Percentiles rank a stretch among this genome's conserved stretches.
Evolutionary conservation across 2,113 vertebrate genomes (phyloP).

Genomic region (Zingel zingel): DNA sequence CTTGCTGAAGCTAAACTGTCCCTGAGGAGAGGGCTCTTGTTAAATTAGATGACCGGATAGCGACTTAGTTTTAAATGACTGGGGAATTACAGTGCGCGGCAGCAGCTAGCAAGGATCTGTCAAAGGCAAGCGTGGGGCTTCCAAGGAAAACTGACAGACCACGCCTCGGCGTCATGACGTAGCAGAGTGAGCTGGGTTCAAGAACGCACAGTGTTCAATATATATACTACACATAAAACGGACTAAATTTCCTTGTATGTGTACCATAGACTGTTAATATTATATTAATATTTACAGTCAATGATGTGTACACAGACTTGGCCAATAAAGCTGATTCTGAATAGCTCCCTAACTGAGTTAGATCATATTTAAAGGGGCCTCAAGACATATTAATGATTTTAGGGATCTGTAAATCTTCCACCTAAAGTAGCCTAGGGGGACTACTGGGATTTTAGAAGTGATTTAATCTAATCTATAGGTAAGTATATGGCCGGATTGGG

Average conservation of each 20-base stretch:
- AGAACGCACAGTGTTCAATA: constrained; percentile 6
- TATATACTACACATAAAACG: neutral
- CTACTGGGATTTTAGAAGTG: neutral
- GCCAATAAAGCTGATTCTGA: no score
- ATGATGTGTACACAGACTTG: no score
- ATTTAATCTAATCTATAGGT: neutral
- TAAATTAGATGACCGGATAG: neutral
- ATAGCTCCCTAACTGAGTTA: no score
- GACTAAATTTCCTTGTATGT: no score
- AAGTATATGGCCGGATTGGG: no score
- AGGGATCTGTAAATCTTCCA: no score
- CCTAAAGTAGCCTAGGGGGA: no score
- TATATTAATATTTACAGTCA: no score
- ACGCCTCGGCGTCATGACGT: constrained; percentile 57
- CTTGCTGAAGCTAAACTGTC: constrained; percentile 9
- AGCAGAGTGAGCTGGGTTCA: neutral
- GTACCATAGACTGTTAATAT: no score
- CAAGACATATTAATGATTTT: no score
- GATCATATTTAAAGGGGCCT: no score
- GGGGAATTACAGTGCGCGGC: neutral
- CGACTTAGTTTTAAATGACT: neutral
- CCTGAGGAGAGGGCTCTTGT: neutral
- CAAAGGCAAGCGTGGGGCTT: constrained; percentile 26
- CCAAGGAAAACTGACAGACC: constrained; percentile 13
- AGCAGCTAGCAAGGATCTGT: constrained; percentile 37